These are phyloP conservation scores for Linnaemya tessellans DNA, from an alignment of 2,888 invertebrate species.

Conservation along the genomic window DNA sequence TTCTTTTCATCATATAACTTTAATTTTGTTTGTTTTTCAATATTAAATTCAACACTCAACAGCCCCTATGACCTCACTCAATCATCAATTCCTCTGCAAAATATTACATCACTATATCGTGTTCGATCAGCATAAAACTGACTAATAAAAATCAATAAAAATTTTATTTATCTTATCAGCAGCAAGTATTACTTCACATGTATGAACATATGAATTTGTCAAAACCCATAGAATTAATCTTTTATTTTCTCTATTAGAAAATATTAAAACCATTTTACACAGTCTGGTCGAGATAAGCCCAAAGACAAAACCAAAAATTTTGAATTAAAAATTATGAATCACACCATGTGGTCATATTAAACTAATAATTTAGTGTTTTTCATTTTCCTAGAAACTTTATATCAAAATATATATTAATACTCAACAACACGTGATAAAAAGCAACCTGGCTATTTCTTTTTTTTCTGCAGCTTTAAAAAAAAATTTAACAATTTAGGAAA, in stretches of 20 bases:
- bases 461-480: slow-evolving; percentile 20
- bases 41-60: too few relatives aligned
- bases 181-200: slow-evolving; percentile 52
- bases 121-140: too few relatives aligned
- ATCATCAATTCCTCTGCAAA: too few relatives aligned
- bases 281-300: slow-evolving; percentile 68
- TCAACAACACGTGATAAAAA: slow-evolving; percentile 60
- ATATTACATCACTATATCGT: too few relatives aligned
- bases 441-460: background rate
- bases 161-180: slow-evolving; percentile 57
- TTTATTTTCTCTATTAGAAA: slow-evolving; percentile 12
- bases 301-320: slow-evolving; percentile 49
- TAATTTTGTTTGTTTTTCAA: too few relatives aligned
- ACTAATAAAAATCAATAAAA: background rate
- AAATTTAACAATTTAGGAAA: slow-evolving; percentile 55
- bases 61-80: too few relatives aligned
- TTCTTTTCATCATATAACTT: too few relatives aligned
- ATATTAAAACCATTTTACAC: slow-evolving; percentile 22
- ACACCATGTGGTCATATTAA: slow-evolving; percentile 64
- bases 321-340: slow-evolving; percentile 65
- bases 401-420: slow-evolving; percentile 47
- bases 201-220: slow-evolving; percentile 1
- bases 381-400: background rate
- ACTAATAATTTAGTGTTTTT: slow-evolving; percentile 27
- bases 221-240: slow-evolving; percentile 5